These are phyloP conservation scores for Drosophila biarmipes DNA, from an alignment of 1,140 invertebrate species.

Conservation along the genomic window DNA sequence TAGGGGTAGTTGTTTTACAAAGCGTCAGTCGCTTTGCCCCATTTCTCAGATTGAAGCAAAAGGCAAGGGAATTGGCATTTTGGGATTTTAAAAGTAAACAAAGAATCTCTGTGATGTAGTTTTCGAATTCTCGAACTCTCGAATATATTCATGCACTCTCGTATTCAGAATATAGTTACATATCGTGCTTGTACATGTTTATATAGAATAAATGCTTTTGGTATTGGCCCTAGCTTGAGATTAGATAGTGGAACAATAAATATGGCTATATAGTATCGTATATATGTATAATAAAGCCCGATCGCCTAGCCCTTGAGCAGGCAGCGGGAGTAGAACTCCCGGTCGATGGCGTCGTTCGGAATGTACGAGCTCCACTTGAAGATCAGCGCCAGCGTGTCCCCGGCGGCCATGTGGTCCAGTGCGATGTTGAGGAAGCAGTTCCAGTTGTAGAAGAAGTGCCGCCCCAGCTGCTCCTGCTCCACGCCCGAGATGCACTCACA, in stretches of 20 bases:
- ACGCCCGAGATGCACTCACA: slow-evolving; percentile 72
- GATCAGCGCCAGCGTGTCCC: slow-evolving; percentile 71
- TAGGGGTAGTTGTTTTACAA: slow-evolving; percentile 36
- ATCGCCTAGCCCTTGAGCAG: slow-evolving; percentile 67
- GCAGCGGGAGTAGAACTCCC: slow-evolving; percentile 80
- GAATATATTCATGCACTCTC: slow-evolving; percentile 49
- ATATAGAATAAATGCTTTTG: slow-evolving; percentile 81
- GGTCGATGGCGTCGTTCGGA: slow-evolving; percentile 81
- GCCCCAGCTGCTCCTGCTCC: slow-evolving; percentile 70
- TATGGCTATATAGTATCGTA: slow-evolving; percentile 43
- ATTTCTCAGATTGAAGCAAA: slow-evolving; percentile 42
- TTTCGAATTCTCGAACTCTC: slow-evolving; percentile 1
- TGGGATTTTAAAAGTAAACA: neutral
- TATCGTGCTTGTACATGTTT: slow-evolving; percentile 44
- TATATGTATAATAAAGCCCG: slow-evolving; percentile 5
- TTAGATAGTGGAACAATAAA: slow-evolving; percentile 62
- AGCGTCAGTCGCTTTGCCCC: slow-evolving; percentile 24
- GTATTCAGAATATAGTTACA: slow-evolving; percentile 29
- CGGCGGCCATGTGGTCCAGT: slow-evolving; percentile 68
- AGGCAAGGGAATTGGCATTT: slow-evolving; percentile 29
- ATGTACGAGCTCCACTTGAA: slow-evolving; percentile 82
- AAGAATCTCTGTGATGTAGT: too few relatives aligned
- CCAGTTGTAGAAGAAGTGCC: slow-evolving; percentile 82
- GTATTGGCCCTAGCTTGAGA: slow-evolving; percentile 70
- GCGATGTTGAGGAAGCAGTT: slow-evolving; percentile 80